Percentiles rank a stretch among this genome's conserved stretches.
phyloP scores from a whole-genome alignment of 1,140 invertebrate genomes.

The Drosophila repleta region DNA sequence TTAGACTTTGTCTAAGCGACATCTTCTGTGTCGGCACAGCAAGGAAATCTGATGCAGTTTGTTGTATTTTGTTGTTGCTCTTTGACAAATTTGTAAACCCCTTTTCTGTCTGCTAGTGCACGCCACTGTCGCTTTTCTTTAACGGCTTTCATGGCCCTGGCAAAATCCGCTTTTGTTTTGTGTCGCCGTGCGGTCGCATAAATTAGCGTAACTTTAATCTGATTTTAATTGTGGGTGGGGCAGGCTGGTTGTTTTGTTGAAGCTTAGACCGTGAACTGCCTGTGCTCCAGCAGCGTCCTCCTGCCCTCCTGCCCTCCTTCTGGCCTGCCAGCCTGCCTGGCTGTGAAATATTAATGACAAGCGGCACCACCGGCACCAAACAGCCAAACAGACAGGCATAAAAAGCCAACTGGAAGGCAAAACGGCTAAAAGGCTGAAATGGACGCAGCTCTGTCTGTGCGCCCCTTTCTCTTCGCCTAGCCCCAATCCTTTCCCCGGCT shows the following conservation, averaged over 20 bases:
- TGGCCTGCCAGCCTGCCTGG: constrained; percentile 25
- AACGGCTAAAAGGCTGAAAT: constrained; percentile 27
- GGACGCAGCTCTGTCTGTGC: constrained; percentile 1
- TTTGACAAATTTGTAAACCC: background rate
- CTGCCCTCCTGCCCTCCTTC: background rate
- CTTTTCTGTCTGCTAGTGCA: background rate
- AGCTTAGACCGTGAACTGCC: constrained; percentile 59
- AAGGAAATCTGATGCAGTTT: background rate
- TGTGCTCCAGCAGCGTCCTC: background rate
- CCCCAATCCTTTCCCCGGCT: background rate
- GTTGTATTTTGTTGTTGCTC: no score
- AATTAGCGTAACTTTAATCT: constrained; percentile 81
- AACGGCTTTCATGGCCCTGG: constrained; percentile 26
- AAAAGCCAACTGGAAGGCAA: constrained; percentile 26
- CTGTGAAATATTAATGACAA: constrained; percentile 78
- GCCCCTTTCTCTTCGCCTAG: background rate
- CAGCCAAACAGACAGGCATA: constrained; percentile 22
- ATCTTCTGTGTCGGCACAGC: background rate
- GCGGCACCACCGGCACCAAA: constrained; percentile 20
- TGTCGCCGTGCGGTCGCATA: constrained; percentile 79
- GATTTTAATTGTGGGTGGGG: constrained; percentile 76
- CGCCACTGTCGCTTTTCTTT: background rate
- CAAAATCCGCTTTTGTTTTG: constrained; percentile 68
- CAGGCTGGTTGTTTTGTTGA: constrained; percentile 43
- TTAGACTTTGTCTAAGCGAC: background rate